Evolutionary conservation across 2,888 invertebrate genomes (phyloP), one percentile per base, ranked within the genome.

Genomic region (Trissolcus brochymenae): DNA sequence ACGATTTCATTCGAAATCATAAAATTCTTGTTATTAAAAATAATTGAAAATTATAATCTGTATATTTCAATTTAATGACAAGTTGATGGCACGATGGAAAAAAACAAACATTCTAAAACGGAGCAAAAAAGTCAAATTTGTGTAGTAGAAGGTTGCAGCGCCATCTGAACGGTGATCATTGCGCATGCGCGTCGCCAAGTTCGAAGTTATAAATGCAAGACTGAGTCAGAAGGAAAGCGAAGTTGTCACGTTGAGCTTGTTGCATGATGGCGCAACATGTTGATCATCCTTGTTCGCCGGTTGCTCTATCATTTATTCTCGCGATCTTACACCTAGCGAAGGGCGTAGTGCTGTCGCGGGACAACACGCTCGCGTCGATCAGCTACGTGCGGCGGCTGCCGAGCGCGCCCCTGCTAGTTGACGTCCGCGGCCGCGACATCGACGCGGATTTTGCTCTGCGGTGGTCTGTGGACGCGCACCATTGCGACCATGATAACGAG

Each of bases 201-300:
- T 67, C 70, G 76, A 75, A 75, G 74, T 75, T 79, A 80, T 80
- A 80, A 80, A 79, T 80, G 68, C 64, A 65, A 40, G 46, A 40
- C 25, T 55, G 43, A 29, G 19, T 29, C 41, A 17, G 14, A 35
- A 50, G 49, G 25, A 25, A 43, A 78, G 75, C 76, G 73, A 75
- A 82, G 83, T 86, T 86, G 84, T 85, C 84, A 83, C 81, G 80
- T 81, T 81, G 82, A 83, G 83, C 83, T 86, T 82, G 83, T 87
- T 85, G 86, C 85, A 87, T 83, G 86, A 88, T 88, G 87, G 87
- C 86, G 86, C 87, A 85, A 85, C 84, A 85, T 87, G 87, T 86
- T 84, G 84, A 80, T 83, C 80, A 82, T 75, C 80, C 82, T 82
- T 78, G 81, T 80, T 83, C 79, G 83, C 84, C 87, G 84, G 84